A percentile compares a stretch with the other conserved stretches of the same genome.
These are phyloP conservation scores for Zaprionus taronus DNA, from an alignment of 1,140 invertebrate species.

Conservation along the genomic window DNA sequence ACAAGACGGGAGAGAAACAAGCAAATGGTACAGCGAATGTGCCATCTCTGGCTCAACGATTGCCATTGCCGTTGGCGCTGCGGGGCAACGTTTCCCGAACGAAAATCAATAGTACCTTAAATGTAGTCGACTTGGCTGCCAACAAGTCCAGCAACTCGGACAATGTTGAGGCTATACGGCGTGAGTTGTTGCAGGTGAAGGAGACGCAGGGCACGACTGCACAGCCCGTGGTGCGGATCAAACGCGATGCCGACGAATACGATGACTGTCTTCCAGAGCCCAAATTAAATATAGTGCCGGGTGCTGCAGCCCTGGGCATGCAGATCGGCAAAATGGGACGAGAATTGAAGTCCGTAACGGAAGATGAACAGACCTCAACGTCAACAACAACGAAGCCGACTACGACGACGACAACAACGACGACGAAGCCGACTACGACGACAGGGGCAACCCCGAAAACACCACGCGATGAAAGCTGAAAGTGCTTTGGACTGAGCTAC, in stretches of 20 bases:
- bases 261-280: constrained; percentile 68
- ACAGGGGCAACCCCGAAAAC: not conserved
- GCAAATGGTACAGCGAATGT: constrained; percentile 49
- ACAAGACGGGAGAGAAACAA: constrained; percentile 70
- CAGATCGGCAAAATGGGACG: constrained; percentile 72
- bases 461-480: constrained; percentile 11
- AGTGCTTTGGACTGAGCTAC: constrained; percentile 11
- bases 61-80: constrained; percentile 71
- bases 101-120: constrained; percentile 17
- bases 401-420: not conserved
- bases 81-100: constrained; percentile 53
- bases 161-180: constrained; percentile 76
- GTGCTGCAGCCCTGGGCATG: constrained; percentile 38
- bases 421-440: not conserved
- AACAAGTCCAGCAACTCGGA: constrained; percentile 51
- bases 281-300: constrained; percentile 48
- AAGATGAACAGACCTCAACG: constrained; percentile 44
- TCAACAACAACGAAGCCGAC: not conserved
- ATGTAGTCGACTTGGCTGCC: not conserved
- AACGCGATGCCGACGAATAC: constrained; percentile 47
- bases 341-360: constrained; percentile 72
- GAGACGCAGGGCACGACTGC: constrained; percentile 20
- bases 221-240: constrained; percentile 29
- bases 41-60: constrained; percentile 41
- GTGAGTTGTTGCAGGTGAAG: constrained; percentile 68